phyloP scores from a whole-genome alignment of 2,797 vertebrate species.

The Paedocypris micromegethes region DNA sequence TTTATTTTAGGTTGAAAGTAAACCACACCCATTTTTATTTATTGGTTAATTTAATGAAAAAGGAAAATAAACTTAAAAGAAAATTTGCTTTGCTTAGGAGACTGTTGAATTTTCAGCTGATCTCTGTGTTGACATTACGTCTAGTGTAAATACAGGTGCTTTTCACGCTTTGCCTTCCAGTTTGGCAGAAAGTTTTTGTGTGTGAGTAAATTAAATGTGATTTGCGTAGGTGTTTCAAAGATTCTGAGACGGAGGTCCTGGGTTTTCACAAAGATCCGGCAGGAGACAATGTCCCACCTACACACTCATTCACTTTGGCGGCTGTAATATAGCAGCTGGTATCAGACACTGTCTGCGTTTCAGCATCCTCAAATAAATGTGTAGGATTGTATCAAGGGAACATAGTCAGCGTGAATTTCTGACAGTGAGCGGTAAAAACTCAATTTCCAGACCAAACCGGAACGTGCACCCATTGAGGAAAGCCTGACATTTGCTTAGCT shows the following conservation, averaged over 20 bases:
- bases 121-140: slow-evolving; percentile 35
- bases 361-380: slow-evolving; percentile 4
- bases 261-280: slow-evolving; percentile 38
- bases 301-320: slow-evolving; percentile 44
- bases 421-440: slow-evolving; percentile 31
- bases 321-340: slow-evolving; percentile 35
- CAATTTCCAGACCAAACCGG: slow-evolving; percentile 38
- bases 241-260: slow-evolving; percentile 53
- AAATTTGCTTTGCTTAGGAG: too few relatives aligned
- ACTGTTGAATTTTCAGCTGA: too few relatives aligned
- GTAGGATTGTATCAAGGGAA: slow-evolving; percentile 20
- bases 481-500: slow-evolving; percentile 55
- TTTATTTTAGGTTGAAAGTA: too few relatives aligned
- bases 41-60: too few relatives aligned
- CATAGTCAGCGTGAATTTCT: slow-evolving; percentile 8
- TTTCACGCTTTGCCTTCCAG: slow-evolving; percentile 37
- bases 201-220: slow-evolving; percentile 52
- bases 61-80: too few relatives aligned
- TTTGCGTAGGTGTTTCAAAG: slow-evolving; percentile 55
- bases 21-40: too few relatives aligned
- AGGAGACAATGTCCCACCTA: slow-evolving; percentile 54
- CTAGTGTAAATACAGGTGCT: slow-evolving; percentile 31
- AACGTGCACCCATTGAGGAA: slow-evolving; percentile 43
- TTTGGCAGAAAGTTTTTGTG: slow-evolving; percentile 48
- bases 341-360: slow-evolving; percentile 1